Percentiles rank a stretch among this genome's conserved stretches.
Evolutionary conservation across 1,140 invertebrate genomes (phyloP).

Genomic region (Thaumetopoea pityocampa): DNA sequence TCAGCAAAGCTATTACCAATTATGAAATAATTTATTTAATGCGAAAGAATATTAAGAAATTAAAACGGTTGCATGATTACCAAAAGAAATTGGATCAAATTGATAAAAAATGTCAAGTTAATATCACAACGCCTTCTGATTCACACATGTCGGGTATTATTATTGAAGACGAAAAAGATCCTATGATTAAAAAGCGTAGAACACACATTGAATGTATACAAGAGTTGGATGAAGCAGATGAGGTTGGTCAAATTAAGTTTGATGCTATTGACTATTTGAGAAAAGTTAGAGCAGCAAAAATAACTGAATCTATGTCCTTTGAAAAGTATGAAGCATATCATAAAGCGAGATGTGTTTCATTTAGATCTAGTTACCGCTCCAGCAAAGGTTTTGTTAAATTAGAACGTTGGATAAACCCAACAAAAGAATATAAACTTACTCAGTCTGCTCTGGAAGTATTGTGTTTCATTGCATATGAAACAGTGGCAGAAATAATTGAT

Average conservation of each 20-base stretch:
- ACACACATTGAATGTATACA: constrained; percentile 72
- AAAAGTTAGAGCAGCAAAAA: constrained; percentile 72
- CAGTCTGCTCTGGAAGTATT: constrained; percentile 78
- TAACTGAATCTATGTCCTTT: constrained; percentile 73
- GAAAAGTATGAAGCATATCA: constrained; percentile 75
- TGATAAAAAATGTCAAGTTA: constrained; percentile 40
- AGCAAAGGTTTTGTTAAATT: constrained; percentile 66
- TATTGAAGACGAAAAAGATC: constrained; percentile 53
- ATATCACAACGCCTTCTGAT: constrained; percentile 25
- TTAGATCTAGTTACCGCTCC: constrained; percentile 43
- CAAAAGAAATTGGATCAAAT: constrained; percentile 55
- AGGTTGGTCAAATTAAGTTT: constrained; percentile 73
- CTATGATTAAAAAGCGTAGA: constrained; percentile 38
- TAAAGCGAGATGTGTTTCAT: constrained; percentile 69
- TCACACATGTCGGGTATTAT: constrained; percentile 33
- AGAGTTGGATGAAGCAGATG: constrained; percentile 77
- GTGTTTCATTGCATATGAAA: constrained; percentile 83
- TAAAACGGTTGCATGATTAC: constrained; percentile 59
- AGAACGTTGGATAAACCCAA: constrained; percentile 73
- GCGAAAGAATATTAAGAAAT: constrained; percentile 75
- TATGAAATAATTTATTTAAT: constrained; percentile 82
- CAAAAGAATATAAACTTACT: constrained; percentile 64
- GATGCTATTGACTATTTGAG: constrained; percentile 73
- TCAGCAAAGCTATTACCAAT: constrained; percentile 62
- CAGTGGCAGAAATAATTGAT: constrained; percentile 83